Conservation (phyloP, 2,888 invertebrate genomes). For the Stegophylla sp. region DNA sequence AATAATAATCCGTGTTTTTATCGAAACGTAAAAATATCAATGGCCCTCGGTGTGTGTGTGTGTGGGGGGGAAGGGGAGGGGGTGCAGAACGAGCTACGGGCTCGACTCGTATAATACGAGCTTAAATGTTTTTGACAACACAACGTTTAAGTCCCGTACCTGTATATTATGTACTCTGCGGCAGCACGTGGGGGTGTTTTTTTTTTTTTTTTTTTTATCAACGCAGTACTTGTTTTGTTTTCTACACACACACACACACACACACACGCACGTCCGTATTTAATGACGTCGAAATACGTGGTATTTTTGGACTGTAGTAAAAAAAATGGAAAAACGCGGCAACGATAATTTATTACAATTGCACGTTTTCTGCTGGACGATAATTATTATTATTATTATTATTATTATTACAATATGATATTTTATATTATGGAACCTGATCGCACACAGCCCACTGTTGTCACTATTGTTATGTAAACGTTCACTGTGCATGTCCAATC, state of each 20-base stretch:
- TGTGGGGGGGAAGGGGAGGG: not conserved
- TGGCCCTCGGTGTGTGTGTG: too few relatives aligned
- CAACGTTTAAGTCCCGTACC: not conserved
- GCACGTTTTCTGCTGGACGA: too few relatives aligned
- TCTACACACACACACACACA: not conserved
- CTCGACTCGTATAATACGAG: not conserved
- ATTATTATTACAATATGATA: too few relatives aligned
- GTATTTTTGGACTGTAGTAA: not conserved
- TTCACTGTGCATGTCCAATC: too few relatives aligned
- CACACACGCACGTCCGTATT: not conserved
- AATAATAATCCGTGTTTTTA: constrained; percentile 7
- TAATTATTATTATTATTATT: too few relatives aligned
- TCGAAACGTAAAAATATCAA: constrained; percentile 18
- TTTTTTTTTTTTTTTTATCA: not conserved
- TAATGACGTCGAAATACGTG: not conserved
- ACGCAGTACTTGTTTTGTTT: not conserved
- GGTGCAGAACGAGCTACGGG: not conserved
- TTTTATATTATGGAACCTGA: too few relatives aligned
- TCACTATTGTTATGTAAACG: too few relatives aligned
- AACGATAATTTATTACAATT: too few relatives aligned
- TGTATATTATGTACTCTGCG: not conserved
- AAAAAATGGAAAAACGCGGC: too few relatives aligned
- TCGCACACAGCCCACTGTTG: too few relatives aligned
- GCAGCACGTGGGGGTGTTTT: not conserved
- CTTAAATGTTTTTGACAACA: constrained; percentile 47